Evolutionary conservation across 2,888 invertebrate genomes (phyloP), one percentile per base, ranked within the genome.

Genomic region (Nymphalis c-album): DNA sequence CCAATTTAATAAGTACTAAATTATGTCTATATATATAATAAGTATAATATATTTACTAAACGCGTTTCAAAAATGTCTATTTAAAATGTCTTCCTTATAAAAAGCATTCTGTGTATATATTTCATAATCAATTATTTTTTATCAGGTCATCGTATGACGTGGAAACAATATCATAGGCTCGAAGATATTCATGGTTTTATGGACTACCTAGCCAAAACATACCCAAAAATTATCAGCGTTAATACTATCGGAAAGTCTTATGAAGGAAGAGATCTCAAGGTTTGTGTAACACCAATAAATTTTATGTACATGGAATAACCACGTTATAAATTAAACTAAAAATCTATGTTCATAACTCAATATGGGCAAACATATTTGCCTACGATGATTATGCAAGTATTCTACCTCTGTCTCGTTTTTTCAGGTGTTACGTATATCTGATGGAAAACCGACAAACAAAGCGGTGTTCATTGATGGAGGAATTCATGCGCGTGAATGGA

Each of bases 401-500:
- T 40, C 13, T 40, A 40, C 10, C 10, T 31, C 47, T n/a, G 48
- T 48, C 8, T 63, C n/a, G 6, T 31, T 53, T 5, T 73, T 61
- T 59, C 74, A 92, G 92, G 75, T 92, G 13, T 74, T 93, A 62
- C 92, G 95, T 74, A 95, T 96, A 72, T 96, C 96, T 16, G 94
- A 96, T 77, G 95, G 96, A 10, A 93, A 94, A 53, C 76, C 93
- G 0, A 88, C 88, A 17, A 95, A 94, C 75, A 95, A 95, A 69
- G 95, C 96, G 0, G 89, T 96, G 31, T 96, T 96, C 93, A 94
- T 96, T 65, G 96, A 96, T 78, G 96, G 96, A 45, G 97, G 97
- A 7, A 97, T 97, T 74, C 97, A 98, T 80, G 97, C 97, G 0
- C 93, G 98, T 48, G 98, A 98, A 92, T 98, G 97, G 97, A 97